These are phyloP conservation scores for Drosophila greeni DNA, from an alignment of 2,888 invertebrate species.

Conservation along the genomic window DNA sequence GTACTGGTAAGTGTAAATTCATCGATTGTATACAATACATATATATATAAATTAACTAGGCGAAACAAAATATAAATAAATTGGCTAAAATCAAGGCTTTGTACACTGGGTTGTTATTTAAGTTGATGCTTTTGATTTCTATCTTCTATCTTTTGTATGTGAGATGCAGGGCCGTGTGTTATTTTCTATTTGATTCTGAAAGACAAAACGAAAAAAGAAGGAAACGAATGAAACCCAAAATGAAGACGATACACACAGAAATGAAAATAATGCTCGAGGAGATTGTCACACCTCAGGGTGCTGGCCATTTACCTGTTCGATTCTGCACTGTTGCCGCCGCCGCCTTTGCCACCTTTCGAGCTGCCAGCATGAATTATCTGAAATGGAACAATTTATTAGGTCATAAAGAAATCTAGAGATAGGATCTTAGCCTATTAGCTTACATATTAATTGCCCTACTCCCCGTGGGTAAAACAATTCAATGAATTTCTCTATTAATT, in stretches of 20 bases:
- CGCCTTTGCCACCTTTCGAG: constrained; percentile 79
- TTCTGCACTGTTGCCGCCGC: constrained; percentile 79
- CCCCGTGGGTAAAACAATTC: constrained; percentile 18
- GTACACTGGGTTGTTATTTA: constrained; percentile 56
- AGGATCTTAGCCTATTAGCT: constrained; percentile 21
- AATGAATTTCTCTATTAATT: constrained; percentile 38
- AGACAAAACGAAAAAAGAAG: constrained; percentile 48
- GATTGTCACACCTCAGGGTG: not conserved
- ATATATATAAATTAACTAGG: constrained; percentile 39
- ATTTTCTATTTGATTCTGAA: constrained; percentile 65
- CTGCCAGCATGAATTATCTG: constrained; percentile 83
- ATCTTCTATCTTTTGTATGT: constrained; percentile 39
- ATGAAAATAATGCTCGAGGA: constrained; percentile 19
- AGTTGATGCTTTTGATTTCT: constrained; percentile 35
- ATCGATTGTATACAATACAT: constrained; percentile 9
- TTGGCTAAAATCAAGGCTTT: constrained; percentile 62
- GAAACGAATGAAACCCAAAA: constrained; percentile 51
- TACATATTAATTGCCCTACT: constrained; percentile 18
- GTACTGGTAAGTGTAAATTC: constrained; percentile 44
- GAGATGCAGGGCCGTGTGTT: constrained; percentile 53
- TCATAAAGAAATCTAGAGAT: constrained; percentile 20
- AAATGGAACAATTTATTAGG: constrained; percentile 32
- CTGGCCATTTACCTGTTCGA: constrained; percentile 80
- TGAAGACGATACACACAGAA: constrained; percentile 29
- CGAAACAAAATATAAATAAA: constrained; percentile 54